Evolutionary conservation across 2,888 invertebrate genomes (phyloP).

Genomic region (Leucophenga maculata): DNA sequence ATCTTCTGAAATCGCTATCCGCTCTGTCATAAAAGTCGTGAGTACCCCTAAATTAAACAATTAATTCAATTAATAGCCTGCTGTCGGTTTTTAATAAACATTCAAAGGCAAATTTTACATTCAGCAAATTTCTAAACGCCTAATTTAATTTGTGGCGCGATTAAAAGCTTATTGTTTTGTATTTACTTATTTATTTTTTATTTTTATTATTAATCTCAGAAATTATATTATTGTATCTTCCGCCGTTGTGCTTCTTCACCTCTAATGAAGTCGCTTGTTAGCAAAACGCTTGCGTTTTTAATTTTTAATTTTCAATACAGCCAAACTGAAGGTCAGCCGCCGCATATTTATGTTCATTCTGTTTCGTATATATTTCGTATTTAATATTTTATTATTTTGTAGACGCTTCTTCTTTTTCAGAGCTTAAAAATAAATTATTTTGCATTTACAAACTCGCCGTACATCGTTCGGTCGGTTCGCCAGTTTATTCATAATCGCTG

Average conservation of each 20-base stretch:
- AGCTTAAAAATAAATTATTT: background rate
- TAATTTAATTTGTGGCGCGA: background rate
- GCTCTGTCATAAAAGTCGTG: no score
- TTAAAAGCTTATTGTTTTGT: background rate
- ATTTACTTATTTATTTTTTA: background rate
- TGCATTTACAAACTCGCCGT: constrained; percentile 5
- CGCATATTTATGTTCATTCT: background rate
- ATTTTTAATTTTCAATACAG: constrained; percentile 1
- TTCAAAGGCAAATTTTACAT: no score
- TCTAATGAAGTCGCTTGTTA: background rate
- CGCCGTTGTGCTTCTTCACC: background rate
- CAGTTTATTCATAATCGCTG: no score
- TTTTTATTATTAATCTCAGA: no score
- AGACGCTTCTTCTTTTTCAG: no score
- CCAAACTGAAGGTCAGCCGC: background rate
- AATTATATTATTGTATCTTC: background rate
- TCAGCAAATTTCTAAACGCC: background rate
- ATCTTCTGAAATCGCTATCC: no score
- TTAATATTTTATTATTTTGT: no score
- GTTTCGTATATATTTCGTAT: background rate
- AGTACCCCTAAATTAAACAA: no score
- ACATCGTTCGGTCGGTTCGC: no score
- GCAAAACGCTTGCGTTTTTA: background rate
- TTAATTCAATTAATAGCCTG: no score
- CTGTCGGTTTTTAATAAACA: no score